Evolutionary conservation across 2,113 vertebrate genomes (phyloP).

Genomic region (Blennius ocellaris): DNA sequence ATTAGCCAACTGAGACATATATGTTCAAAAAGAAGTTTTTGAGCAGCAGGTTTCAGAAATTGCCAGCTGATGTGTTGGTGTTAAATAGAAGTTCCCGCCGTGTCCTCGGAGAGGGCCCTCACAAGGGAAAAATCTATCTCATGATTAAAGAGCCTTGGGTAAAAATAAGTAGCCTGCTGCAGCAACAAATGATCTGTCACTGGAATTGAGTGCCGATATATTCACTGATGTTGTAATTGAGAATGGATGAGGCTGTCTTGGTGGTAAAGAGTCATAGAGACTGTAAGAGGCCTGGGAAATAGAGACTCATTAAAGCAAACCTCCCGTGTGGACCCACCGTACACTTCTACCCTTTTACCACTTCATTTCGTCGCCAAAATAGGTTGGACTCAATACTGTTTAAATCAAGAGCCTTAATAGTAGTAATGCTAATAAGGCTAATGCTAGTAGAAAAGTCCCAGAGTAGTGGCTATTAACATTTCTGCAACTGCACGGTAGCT

Average conservation of each 20-base stretch:
- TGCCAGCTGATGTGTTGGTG: neutral
- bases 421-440: constrained; percentile 42
- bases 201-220: constrained; percentile 15
- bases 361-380: constrained; percentile 32
- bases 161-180: constrained; percentile 40
- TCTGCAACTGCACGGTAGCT: constrained; percentile 35
- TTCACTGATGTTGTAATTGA: constrained; percentile 10
- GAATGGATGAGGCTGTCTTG: constrained; percentile 41
- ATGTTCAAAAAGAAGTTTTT: constrained; percentile 15
- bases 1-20: constrained; percentile 5
- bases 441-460: constrained; percentile 40
- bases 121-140: constrained; percentile 17
- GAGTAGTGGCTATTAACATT: constrained; percentile 58
- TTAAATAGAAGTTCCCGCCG: neutral
- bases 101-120: constrained; percentile 5
- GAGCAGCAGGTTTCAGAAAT: constrained; percentile 9
- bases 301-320: constrained; percentile 14
- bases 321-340: neutral
- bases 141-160: constrained; percentile 29
- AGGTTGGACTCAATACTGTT: constrained; percentile 4
- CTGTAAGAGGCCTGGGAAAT: constrained; percentile 10
- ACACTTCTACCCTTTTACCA: constrained; percentile 7
- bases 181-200: constrained; percentile 45
- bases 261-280: constrained; percentile 18
- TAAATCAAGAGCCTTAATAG: constrained; percentile 6